Evolutionary conservation across 64 coral and sea anemone species (phyloP), one percentile per base, ranked within the genome.

Genomic region (Acropora yongei): DNA sequence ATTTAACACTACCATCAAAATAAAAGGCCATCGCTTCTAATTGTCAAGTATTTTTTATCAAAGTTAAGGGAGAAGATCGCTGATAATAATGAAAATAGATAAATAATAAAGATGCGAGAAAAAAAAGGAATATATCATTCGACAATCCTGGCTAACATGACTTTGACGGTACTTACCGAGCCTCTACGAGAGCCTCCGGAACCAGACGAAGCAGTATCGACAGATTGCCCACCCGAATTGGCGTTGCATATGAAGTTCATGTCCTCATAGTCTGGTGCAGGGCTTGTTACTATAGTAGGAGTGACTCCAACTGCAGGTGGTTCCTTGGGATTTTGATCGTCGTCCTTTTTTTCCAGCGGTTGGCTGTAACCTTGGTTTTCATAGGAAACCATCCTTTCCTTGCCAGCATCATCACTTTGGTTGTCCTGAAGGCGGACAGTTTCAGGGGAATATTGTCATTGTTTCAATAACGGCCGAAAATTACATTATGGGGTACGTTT

Each of bases 221-320:
- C 42, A 57, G 19, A 12, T 42, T 75, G 68, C n/a, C 63, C 63
- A 48, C 14, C 63, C 14, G 46, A 47, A 41, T 45, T 45, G 8
- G 14, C 13, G 44, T 47, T 84, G 2, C 12, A 18, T 66, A n/a
- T 18, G 2, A 9, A 16, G 7, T 63, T 8, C 17, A 60, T 17
- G 43, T 84, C 48, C 4, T 84, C 61, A n/a, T 13, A 16, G 55
- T 92, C 91, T 12, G 81, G 91, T 8, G 83, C 91, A 6, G 82
- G 91, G 46, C 91, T 92, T 43, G 91, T 92, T 1, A 92, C 91
- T n/a, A 92, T 92, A 2, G 44, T 75, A 67, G 91, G 91, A 19
- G 91, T 57, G 16, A 53, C 72, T 43, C 20, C 65, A 49, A 11
- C 51, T 2, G 41, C 45, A n/a, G 47, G 46, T 6, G 16, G 1